Base-by-base conservation (phyloP, 2,888 invertebrate genomes). In the Leptura quadrifasciata region DNA sequence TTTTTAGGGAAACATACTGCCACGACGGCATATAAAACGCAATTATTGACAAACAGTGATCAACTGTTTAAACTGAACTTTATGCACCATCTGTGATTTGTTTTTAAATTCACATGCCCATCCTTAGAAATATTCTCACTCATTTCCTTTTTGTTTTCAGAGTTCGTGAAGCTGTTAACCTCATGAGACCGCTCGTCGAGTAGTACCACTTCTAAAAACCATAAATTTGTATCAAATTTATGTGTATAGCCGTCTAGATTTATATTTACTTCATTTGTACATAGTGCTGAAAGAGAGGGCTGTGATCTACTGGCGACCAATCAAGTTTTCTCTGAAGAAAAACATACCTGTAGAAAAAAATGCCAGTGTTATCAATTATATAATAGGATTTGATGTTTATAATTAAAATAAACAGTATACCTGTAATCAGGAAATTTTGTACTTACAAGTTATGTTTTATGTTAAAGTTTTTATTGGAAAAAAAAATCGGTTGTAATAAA, bases 81-180 rank as follows among this genome's bases (percentile, higher is more conserved):
- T n/a, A n/a, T n/a, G n/a, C n/a, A n/a, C n/a, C n/a, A n/a, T n/a
- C n/a, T n/a, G n/a, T n/a, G n/a, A n/a, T n/a, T n/a, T n/a, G n/a
- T n/a, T n/a, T n/a, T n/a, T n/a, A n/a, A n/a, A n/a, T n/a, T n/a
- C n/a, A n/a, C n/a, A n/a, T n/a, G n/a, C n/a, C n/a, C n/a, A n/a
- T n/a, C 27, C 8, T 31, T 8, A 31, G 27, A 31, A 31, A 6
- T 31, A 6, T 31, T 31, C 6, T 31, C 0, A 31, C n/a, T 17
- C 8, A 52, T 65, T 65, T 58, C 17, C 21, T 69, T 69, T 70
- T 74, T 73, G 27, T 60, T 78, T 81, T 52, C 79, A 83, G 82
- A 83, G 73, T 83, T 82, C 54, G 75, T 77, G 5, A 81, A 81
- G 64, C 60, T 82, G 63, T 58, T 83, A 73, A 76, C 76, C 21